Conservation (phyloP, 2,113 vertebrate genomes). For the Microtus oregoni region DNA sequence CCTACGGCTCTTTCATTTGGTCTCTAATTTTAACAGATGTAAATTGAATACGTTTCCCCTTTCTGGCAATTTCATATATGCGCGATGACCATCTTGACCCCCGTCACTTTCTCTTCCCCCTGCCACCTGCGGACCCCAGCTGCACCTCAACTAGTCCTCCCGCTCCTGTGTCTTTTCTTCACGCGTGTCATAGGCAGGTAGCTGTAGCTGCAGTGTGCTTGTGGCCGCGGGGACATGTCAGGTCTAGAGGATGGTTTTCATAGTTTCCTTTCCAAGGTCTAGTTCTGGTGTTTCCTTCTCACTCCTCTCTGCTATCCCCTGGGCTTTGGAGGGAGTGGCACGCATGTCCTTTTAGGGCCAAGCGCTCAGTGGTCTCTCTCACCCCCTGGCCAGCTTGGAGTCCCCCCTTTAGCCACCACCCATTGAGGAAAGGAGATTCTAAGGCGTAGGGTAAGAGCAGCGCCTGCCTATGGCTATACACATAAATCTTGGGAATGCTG, state of each 20-base stretch:
- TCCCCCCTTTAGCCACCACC: not conserved
- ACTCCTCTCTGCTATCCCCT: not conserved
- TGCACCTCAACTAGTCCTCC: not conserved
- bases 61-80: not conserved
- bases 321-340: not conserved
- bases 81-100: not conserved
- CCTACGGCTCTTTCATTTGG: not conserved
- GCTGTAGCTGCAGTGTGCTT: not conserved
- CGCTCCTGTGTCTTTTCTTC: not conserved
- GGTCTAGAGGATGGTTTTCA: not conserved
- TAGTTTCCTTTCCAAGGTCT: not conserved
- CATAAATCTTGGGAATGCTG: too few relatives aligned
- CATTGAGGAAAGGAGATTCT: too few relatives aligned
- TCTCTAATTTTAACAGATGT: conserved; percentile 46
- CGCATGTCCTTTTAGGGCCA: not conserved
- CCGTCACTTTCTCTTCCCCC: too few relatives aligned
- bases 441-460: not conserved
- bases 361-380: not conserved
- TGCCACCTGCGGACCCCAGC: not conserved
- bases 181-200: not conserved
- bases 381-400: not conserved
- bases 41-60: not conserved
- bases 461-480: too few relatives aligned
- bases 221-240: too few relatives aligned
- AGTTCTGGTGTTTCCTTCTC: not conserved